Evolutionary conservation across 92 coral and sea anemone genomes (phyloP).

Genomic region (Meandrina meandrites): DNA sequence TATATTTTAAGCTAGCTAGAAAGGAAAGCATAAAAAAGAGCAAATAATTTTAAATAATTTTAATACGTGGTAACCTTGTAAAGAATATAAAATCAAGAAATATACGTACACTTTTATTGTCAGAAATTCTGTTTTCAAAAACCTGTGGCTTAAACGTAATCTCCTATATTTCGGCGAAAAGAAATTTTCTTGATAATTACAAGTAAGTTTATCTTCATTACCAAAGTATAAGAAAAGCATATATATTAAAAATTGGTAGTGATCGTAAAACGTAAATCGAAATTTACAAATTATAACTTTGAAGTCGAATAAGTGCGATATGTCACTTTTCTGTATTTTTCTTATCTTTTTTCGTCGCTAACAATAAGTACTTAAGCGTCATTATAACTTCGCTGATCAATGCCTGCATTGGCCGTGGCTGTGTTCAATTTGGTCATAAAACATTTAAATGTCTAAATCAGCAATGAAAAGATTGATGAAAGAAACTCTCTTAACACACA

Average conservation of each 20-base stretch:
- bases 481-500: background rate
- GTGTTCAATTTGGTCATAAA: background rate
- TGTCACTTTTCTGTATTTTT: too few relatives aligned
- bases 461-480: background rate
- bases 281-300: too few relatives aligned
- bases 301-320: too few relatives aligned
- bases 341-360: background rate
- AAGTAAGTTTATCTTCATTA: too few relatives aligned
- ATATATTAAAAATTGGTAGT: too few relatives aligned
- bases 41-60: background rate
- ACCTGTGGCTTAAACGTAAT: background rate
- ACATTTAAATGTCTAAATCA: background rate
- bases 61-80: background rate
- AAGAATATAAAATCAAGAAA: too few relatives aligned
- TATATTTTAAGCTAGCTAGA: background rate
- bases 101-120: background rate
- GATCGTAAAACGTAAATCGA: too few relatives aligned
- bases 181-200: too few relatives aligned
- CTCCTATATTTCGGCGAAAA: background rate
- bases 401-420: background rate
- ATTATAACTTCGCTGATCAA: background rate
- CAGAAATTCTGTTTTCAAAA: background rate
- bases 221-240: too few relatives aligned
- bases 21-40: background rate
- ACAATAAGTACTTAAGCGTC: background rate